Percentiles rank a stretch among this genome's conserved stretches.
Conservation (phyloP, 2,113 vertebrate species). For the Zosterops hypoxanthus region DNA sequence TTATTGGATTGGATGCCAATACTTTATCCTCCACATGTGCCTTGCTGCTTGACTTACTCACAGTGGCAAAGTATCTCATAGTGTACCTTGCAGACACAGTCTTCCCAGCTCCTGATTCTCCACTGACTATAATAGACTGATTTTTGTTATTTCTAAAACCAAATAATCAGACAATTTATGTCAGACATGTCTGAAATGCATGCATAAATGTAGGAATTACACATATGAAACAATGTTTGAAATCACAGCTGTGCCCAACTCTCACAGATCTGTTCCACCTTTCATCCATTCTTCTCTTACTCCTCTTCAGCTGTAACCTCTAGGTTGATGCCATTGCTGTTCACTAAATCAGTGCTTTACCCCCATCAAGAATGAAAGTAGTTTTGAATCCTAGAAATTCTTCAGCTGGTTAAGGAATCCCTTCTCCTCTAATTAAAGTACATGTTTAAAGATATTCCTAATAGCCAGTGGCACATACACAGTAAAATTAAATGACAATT, state of each 20-base stretch:
- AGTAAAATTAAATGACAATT: not conserved
- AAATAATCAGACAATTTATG: not conserved
- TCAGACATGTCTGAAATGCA: not conserved
- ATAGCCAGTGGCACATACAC: not conserved
- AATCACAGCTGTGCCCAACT: not conserved
- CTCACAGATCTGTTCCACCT: not conserved
- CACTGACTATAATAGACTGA: constrained; percentile 97
- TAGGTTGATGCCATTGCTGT: not conserved
- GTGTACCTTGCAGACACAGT: constrained; percentile 94
- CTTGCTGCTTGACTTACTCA: constrained; percentile 92
- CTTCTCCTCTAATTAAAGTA: not conserved
- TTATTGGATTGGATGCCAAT: constrained; percentile 93
- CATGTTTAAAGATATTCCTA: not conserved
- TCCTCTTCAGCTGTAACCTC: not conserved
- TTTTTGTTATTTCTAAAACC: constrained; percentile 88
- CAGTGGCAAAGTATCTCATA: constrained; percentile 96
- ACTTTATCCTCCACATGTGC: constrained; percentile 92
- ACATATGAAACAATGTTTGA: not conserved
- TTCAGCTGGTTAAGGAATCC: not conserved
- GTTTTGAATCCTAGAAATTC: not conserved
- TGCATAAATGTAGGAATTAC: not conserved
- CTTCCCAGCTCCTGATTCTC: constrained; percentile 97
- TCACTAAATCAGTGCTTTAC: not conserved
- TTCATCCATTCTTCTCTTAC: not conserved
- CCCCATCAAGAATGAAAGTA: not conserved